Conservation (phyloP, 2,113 vertebrate species). For the Sorex fumeus region DNA sequence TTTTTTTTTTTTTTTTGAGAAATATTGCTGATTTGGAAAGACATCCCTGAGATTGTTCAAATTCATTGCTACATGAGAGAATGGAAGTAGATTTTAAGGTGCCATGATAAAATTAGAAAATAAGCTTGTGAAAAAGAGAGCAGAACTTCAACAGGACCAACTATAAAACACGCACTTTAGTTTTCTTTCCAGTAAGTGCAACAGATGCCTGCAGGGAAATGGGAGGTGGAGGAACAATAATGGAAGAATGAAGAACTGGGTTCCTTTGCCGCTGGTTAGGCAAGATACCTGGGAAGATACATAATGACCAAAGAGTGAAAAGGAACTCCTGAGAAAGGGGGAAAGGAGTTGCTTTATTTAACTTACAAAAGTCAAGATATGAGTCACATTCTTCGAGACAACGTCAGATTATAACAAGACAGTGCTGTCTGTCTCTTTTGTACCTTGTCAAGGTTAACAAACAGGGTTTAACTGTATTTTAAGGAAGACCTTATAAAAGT, state of each 20-base stretch:
- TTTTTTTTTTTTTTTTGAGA: slow-evolving; percentile 58
- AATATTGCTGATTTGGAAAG: slow-evolving; percentile 23
- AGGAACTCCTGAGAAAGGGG: neutral
- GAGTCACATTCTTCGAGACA: slow-evolving; percentile 23
- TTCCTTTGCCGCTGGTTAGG: neutral
- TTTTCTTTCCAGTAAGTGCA: neutral
- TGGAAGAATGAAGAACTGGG: slow-evolving; percentile 12
- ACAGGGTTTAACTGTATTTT: slow-evolving; percentile 44
- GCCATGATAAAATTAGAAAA: slow-evolving; percentile 47
- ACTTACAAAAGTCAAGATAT: slow-evolving; percentile 41
- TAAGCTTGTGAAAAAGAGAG: slow-evolving; percentile 14
- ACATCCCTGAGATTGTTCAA: neutral
- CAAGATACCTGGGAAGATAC: slow-evolving; percentile 25
- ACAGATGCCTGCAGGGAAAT: neutral
- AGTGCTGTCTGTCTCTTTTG: neutral
- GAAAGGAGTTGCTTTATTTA: slow-evolving; percentile 1
- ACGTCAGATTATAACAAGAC: slow-evolving; percentile 23
- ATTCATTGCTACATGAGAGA: slow-evolving; percentile 30
- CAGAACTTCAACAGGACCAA: neutral
- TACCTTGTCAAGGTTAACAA: slow-evolving; percentile 34
- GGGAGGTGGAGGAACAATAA: neutral
- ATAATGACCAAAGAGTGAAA: slow-evolving; percentile 46
- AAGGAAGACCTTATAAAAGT: slow-evolving; percentile 36
- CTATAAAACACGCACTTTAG: neutral
- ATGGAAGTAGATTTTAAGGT: slow-evolving; percentile 13